phyloP scores from a whole-genome alignment of 2,888 invertebrate genomes.

The Macrosiphum euphorbiae region DNA sequence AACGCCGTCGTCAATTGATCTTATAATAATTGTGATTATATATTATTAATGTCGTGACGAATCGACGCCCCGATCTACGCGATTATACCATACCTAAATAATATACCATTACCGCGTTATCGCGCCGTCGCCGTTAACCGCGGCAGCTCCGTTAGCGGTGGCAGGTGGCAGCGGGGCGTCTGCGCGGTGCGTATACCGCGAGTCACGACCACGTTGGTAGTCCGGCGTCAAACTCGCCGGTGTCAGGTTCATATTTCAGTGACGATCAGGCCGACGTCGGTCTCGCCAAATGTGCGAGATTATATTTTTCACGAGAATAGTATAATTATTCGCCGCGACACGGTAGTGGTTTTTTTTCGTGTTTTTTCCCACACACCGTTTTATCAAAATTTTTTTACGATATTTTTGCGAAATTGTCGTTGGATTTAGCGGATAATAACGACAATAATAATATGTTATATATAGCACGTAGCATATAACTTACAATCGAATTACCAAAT shows the following conservation, averaged over 20 bases:
- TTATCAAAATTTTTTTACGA: neutral
- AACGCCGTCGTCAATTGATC: neutral
- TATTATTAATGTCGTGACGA: neutral
- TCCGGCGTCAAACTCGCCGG: slow-evolving; percentile 51
- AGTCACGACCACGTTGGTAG: slow-evolving; percentile 26
- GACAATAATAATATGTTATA: neutral
- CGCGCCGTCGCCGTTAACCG: neutral
- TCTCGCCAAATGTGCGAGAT: neutral
- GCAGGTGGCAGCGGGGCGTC: neutral
- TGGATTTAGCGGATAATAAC: neutral
- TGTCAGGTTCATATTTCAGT: slow-evolving; percentile 28
- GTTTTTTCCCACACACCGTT: neutral
- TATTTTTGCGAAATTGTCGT: neutral
- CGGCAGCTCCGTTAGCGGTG: neutral
- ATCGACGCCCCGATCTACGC: neutral
- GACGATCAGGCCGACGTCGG: slow-evolving; percentile 26
- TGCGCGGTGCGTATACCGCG: neutral
- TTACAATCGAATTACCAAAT: neutral
- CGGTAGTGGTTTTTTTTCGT: neutral
- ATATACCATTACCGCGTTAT: neutral
- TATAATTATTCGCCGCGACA: neutral
- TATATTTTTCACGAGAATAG: neutral
- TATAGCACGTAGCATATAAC: neutral
- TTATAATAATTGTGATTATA: neutral
- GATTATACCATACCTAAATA: neutral